phyloP scores from a whole-genome alignment of 2,797 vertebrate genomes.

The Malurus leucopterus region DNA sequence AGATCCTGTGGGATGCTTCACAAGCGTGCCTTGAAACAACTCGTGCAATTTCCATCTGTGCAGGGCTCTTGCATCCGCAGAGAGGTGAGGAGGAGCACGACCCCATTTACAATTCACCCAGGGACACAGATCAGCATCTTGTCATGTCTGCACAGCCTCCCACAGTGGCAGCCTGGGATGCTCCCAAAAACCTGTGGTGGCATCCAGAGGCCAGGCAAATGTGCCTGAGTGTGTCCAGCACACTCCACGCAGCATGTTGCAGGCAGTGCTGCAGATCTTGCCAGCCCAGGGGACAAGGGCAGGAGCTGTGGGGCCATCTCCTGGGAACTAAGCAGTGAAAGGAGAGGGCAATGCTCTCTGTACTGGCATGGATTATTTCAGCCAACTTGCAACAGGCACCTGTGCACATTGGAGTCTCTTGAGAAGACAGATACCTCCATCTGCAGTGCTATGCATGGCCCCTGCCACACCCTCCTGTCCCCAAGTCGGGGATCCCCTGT shows the following conservation, averaged over 20 bases:
- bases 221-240: background rate
- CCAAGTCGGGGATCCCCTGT: background rate
- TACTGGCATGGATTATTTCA: background rate
- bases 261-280: background rate
- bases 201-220: background rate
- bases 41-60: rapidly evolving
- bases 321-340: background rate
- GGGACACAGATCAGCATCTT: background rate
- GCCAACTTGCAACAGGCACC: background rate
- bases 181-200: background rate
- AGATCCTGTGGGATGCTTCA: background rate
- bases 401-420: background rate
- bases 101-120: background rate
- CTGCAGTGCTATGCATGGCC: rapidly evolving
- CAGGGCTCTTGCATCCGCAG: rapidly evolving
- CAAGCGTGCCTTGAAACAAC: rapidly evolving
- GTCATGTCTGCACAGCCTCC: background rate
- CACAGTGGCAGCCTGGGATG: background rate
- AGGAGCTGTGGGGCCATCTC: background rate
- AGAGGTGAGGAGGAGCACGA: rapidly evolving
- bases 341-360: background rate
- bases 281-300: background rate
- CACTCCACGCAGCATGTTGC: rapidly evolving
- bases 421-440: background rate
- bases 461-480: background rate